Evolutionary conservation across 2,888 invertebrate species (phyloP).

Genomic region (Hedychridium roseum): DNA sequence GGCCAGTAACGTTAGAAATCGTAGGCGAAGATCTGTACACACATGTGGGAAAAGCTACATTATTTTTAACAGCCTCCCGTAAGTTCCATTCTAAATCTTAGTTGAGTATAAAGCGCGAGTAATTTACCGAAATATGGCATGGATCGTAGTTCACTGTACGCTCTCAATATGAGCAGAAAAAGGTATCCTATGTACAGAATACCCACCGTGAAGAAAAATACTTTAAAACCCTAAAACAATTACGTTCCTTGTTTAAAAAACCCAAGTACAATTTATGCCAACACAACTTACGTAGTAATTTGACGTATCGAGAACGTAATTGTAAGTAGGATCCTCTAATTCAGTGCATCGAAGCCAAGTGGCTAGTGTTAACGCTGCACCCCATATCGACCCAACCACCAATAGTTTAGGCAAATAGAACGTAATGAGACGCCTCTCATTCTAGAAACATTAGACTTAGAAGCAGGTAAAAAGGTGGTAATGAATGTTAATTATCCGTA

Average conservation of each 20-base stretch:
- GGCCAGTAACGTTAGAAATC: constrained; percentile 89
- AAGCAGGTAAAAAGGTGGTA: not conserved
- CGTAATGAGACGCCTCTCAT: constrained; percentile 82
- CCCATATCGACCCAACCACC: constrained; percentile 86
- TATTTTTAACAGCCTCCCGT: not conserved
- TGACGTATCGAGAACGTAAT: constrained; percentile 83
- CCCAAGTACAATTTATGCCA: not conserved
- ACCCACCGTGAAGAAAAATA: constrained; percentile 88
- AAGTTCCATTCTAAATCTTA: not conserved
- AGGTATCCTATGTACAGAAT: constrained; percentile 88
- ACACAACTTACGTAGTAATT: constrained; percentile 79
- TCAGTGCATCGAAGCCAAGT: constrained; percentile 92
- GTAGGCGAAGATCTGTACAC: constrained; percentile 84
- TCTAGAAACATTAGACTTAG: constrained; percentile 67
- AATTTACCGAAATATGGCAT: constrained; percentile 96
- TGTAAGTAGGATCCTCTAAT: constrained; percentile 89
- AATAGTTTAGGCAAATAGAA: constrained; percentile 93
- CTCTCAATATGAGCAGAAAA: constrained; percentile 81
- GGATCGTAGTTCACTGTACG: constrained; percentile 92
- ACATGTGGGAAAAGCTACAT: not conserved
- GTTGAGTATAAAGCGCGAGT: constrained; percentile 1
- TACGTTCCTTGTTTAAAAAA: not conserved
- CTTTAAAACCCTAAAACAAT: constrained; percentile 82
- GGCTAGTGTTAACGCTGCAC: constrained; percentile 84
- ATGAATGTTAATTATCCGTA: constrained; percentile 11